Conservation (phyloP, 2,888 invertebrate species). For the Polia nebulosa region DNA sequence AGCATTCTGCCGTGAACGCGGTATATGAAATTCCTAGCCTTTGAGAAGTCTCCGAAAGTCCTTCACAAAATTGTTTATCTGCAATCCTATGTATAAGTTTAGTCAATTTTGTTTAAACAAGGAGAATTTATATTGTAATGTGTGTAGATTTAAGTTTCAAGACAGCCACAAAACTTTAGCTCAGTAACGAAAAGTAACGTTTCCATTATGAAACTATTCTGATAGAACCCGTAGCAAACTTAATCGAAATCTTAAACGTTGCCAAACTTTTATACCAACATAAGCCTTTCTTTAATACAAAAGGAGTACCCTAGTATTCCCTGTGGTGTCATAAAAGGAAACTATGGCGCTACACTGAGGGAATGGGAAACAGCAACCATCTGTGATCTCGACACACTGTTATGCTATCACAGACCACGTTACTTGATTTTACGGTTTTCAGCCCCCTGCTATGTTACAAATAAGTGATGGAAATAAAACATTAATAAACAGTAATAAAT, state of each 20-base stretch:
- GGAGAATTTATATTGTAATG: not conserved
- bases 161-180: constrained; percentile 1
- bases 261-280: constrained; percentile 35
- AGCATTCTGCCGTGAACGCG: constrained; percentile 54
- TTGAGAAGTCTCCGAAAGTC: constrained; percentile 49
- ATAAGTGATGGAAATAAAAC: not conserved
- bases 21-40: constrained; percentile 65
- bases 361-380: constrained; percentile 21
- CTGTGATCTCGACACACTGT: constrained; percentile 24
- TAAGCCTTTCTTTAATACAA: constrained; percentile 50
- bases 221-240: constrained; percentile 11
- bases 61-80: constrained; percentile 40
- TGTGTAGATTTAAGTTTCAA: constrained; percentile 3
- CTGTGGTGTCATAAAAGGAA: constrained; percentile 44
- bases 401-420: not conserved
- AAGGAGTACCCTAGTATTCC: constrained; percentile 29
- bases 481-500: not conserved
- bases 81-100: constrained; percentile 23
- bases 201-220: constrained; percentile 25
- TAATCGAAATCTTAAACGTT: constrained; percentile 39
- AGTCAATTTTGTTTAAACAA: constrained; percentile 1
- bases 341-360: constrained; percentile 32
- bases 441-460: not conserved
- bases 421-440: constrained; percentile 4
- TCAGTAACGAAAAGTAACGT: constrained; percentile 9